phyloP scores from a whole-genome alignment of 2,797 vertebrate species.

The Sebastes aleutianus region DNA sequence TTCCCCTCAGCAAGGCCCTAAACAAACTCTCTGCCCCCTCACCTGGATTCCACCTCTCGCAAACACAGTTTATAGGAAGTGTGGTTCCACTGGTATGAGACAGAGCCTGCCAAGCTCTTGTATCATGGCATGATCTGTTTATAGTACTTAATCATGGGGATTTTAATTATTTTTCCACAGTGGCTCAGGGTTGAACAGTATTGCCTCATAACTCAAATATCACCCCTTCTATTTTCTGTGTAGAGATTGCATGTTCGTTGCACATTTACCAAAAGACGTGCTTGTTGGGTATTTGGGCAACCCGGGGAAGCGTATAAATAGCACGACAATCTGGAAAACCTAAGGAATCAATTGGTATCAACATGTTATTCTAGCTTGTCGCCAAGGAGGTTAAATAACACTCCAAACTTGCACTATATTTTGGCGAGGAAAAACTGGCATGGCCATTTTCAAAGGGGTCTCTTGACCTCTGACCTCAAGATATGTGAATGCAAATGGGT shows the following conservation, averaged over 20 bases:
- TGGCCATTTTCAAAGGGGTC: too few species aligned
- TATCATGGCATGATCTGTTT: not conserved
- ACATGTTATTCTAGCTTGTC: too few species aligned
- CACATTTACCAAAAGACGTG: not conserved
- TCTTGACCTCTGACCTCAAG: too few species aligned
- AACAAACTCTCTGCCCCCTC: slow-evolving; percentile 36
- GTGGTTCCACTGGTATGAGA: not conserved
- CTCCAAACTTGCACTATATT: too few species aligned
- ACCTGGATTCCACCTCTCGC: slow-evolving; percentile 19
- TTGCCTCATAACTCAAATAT: not conserved
- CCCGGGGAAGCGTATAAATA: too few species aligned
- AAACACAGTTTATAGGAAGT: not conserved
- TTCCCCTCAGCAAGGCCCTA: not conserved
- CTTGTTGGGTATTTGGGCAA: not conserved
- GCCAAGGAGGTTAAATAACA: too few species aligned
- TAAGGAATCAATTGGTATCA: too few species aligned
- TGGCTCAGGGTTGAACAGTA: not conserved
- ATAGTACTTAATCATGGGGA: not conserved
- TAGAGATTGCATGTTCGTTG: not conserved
- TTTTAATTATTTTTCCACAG: not conserved
- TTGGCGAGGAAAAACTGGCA: too few species aligned
- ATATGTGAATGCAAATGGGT: too few species aligned
- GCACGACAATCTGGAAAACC: too few species aligned
- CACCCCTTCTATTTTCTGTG: not conserved
- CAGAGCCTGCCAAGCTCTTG: not conserved